A percentile compares a stretch with the other conserved stretches of the same genome.
phyloP scores from a whole-genome alignment of 2,888 invertebrate species.

The Eurytoma adleriae region DNA sequence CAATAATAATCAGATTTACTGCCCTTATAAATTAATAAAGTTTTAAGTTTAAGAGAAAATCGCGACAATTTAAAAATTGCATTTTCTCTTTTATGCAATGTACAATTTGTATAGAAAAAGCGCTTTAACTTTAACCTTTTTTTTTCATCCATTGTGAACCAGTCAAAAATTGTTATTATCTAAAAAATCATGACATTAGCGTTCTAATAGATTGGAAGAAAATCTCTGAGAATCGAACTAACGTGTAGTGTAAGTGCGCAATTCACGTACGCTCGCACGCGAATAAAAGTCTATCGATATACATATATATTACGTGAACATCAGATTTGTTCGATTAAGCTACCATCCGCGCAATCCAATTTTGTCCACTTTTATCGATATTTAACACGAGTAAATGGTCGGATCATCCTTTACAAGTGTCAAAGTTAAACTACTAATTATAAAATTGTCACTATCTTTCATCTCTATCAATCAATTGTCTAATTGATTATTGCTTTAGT shows the following conservation, averaged over 20 bases:
- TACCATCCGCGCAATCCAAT: conserved; percentile 46
- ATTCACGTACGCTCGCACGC: conserved; percentile 38
- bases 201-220: conserved; percentile 52
- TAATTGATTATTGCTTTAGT: conserved; percentile 40
- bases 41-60: conserved; percentile 31
- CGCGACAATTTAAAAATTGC: conserved; percentile 25
- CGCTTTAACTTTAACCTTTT: conserved; percentile 12
- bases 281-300: conserved; percentile 52
- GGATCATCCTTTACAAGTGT: conserved; percentile 8
- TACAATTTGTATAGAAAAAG: conserved; percentile 55
- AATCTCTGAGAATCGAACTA: conserved; percentile 55
- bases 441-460: conserved; percentile 24
- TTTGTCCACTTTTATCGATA: conserved; percentile 10
- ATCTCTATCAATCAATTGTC: conserved; percentile 27
- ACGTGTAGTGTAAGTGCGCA: conserved; percentile 52
- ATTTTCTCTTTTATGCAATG: conserved; percentile 54
- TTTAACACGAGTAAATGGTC: conserved; percentile 8
- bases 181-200: conserved; percentile 54
- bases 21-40: conserved; percentile 46
- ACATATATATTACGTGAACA: conserved; percentile 52
- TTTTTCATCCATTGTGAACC: conserved; percentile 22
- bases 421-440: conserved; percentile 26
- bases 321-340: conserved; percentile 46
- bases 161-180: conserved; percentile 52
- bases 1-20: conserved; percentile 55